Evolutionary conservation across 2,797 vertebrate species (phyloP), one percentile per base, ranked within the genome.

Genomic region (Mormyrus hasselquistii): DNA sequence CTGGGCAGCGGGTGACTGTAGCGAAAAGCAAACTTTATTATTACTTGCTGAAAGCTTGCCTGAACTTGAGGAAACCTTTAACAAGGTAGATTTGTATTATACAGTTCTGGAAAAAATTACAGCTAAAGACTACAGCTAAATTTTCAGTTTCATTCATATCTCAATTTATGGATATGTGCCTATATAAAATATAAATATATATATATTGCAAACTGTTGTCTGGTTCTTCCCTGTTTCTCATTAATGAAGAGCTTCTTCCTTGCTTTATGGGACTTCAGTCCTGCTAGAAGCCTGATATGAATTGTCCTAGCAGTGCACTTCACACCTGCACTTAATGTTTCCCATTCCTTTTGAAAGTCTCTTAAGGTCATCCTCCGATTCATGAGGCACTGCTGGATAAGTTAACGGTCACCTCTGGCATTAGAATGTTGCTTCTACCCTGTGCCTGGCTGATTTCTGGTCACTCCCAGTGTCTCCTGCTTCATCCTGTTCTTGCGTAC

Each of bases 1-100:
- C 22, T 85, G 82, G 44, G 85, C 53, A 22, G 29, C 8, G 25
- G 50, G 34, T 29, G 85, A 41, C 85, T 57, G 2, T 34, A 53
- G 52, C 25, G 6, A 57, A 57, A 86, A 86, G 85, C 29, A 86
- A 86, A 19, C n/a, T 57, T 38, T 86, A 41, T 86, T 57, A 85
- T 53, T 85, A 55, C 25, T 53, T 19, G 25, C 47, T 34, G 29
- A 86, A 34, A 86, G 29, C 52, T 19, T 86, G 52, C 6, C 14
- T 50, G 49, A 86, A 50, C 52, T 86, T 57, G 85, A 57, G 22
- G 49, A 52, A 86, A 86, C 14, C 44, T 85, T 22, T 85, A 52
- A 25, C 44, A 85, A 50, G 10, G 82, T 50, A 52, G n/a, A 85
- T 85, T n/a, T 19, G 38, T n/a, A 82, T 82, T n/a, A n/a, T 47